Conservation (phyloP, 1,140 invertebrate genomes). For the Eupeodes corollae region DNA sequence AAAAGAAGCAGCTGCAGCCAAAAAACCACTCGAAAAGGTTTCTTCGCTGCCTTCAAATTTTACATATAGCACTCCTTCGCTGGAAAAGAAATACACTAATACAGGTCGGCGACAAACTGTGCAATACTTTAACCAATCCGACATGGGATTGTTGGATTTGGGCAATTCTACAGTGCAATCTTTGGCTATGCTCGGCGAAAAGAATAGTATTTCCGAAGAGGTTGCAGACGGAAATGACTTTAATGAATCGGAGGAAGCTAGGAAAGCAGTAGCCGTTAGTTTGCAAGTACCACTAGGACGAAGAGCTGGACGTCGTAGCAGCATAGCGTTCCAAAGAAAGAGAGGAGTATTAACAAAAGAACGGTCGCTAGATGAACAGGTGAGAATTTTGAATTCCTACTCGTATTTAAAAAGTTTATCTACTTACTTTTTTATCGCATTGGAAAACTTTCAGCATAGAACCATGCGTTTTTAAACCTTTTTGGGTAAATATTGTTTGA, state of each 20-base stretch:
- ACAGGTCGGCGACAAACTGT: slow-evolving; percentile 28
- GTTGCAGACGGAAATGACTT: neutral
- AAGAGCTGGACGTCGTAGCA: slow-evolving; percentile 18
- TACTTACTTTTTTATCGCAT: no score
- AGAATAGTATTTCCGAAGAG: neutral
- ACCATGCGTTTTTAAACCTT: no score
- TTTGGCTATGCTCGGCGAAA: slow-evolving; percentile 19
- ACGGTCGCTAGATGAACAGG: slow-evolving; percentile 32
- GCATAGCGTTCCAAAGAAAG: slow-evolving; percentile 22
- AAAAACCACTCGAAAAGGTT: slow-evolving; percentile 44
- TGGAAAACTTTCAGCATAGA: no score
- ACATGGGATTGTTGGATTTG: slow-evolving; percentile 26
- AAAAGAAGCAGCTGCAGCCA: slow-evolving; percentile 24
- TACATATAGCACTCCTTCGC: slow-evolving; percentile 37
- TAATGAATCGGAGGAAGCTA: neutral
- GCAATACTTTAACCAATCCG: slow-evolving; percentile 30
- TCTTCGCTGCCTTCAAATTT: slow-evolving; percentile 50
- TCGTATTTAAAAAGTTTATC: no score
- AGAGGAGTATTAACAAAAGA: slow-evolving; percentile 34
- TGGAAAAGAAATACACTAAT: slow-evolving; percentile 31
- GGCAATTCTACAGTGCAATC: slow-evolving; percentile 24
- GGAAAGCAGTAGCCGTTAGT: neutral
- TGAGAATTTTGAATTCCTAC: no score
- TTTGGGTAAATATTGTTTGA: no score
- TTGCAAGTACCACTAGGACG: slow-evolving; percentile 15